Conservation (phyloP, 2,113 vertebrate genomes). For the Halichoeres trimaculatus region DNA sequence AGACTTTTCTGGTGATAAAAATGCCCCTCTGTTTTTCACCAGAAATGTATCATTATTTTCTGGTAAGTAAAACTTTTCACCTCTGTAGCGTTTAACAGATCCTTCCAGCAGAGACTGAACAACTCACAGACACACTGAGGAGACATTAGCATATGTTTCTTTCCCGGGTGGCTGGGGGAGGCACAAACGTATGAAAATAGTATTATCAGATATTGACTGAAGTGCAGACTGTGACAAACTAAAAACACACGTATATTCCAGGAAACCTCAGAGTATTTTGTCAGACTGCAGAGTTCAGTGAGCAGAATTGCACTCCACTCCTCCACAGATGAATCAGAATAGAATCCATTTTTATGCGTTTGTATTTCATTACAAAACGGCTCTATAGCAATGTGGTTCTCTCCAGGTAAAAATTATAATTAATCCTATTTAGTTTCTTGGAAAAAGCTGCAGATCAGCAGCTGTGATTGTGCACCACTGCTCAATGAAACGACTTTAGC, state of each 20-base stretch:
- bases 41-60: not conserved
- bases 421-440: constrained; percentile 41
- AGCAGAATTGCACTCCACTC: constrained; percentile 10
- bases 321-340: constrained; percentile 6
- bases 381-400: constrained; percentile 4
- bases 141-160: constrained; percentile 24
- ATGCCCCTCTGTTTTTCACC: not conserved
- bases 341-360: not conserved
- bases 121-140: constrained; percentile 10
- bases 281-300: constrained; percentile 6
- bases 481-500: constrained; percentile 37
- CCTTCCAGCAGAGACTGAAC: constrained; percentile 1
- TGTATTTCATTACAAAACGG: not conserved
- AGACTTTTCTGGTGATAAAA: not conserved
- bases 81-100: not conserved
- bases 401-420: constrained; percentile 49
- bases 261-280: constrained; percentile 8
- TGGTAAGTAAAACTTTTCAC: not conserved
- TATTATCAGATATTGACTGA: constrained; percentile 26
- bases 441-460: constrained; percentile 52
- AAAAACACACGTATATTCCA: constrained; percentile 4
- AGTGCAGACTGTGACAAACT: constrained; percentile 14
- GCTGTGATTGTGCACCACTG: constrained; percentile 39
- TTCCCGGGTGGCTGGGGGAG: constrained; percentile 6
- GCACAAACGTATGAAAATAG: constrained; percentile 1